Conservation (phyloP, 1,140 invertebrate genomes). For the Papilio helenus region DNA sequence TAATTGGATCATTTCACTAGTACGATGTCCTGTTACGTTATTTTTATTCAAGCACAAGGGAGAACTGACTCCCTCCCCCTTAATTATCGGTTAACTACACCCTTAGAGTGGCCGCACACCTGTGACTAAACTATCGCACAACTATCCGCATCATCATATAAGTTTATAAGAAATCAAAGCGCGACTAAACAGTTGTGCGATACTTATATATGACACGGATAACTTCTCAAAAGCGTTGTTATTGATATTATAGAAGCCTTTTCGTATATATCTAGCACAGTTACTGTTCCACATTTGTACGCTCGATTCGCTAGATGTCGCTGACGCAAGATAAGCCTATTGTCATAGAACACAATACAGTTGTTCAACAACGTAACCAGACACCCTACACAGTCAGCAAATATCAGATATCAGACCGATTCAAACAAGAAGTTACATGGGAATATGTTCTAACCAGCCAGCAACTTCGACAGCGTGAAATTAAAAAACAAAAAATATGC, state of each 20-base stretch:
- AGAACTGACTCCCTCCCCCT: too few relatives aligned
- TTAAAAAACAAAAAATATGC: too few relatives aligned
- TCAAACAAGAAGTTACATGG: background rate
- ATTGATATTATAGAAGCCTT: background rate
- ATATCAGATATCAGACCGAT: background rate
- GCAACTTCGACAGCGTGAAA: too few relatives aligned
- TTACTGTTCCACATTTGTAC: slow-evolving; percentile 7
- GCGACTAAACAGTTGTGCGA: too few relatives aligned
- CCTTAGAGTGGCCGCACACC: too few relatives aligned
- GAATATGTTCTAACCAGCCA: background rate
- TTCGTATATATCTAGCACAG: slow-evolving; percentile 1
- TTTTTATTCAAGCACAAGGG: background rate
- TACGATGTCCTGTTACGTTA: background rate
- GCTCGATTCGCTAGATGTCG: slow-evolving; percentile 31
- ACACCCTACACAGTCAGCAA: slow-evolving; percentile 2
- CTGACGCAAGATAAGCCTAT: slow-evolving; percentile 19
- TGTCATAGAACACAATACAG: background rate
- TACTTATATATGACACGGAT: too few relatives aligned
- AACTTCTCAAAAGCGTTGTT: background rate
- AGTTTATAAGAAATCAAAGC: too few relatives aligned
- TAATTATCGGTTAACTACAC: background rate
- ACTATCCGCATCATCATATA: too few relatives aligned
- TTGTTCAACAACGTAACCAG: background rate
- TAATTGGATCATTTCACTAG: background rate
- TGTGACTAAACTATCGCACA: too few relatives aligned